phyloP scores from a whole-genome alignment of 1,140 invertebrate species.

The Drosophila arizonae region DNA sequence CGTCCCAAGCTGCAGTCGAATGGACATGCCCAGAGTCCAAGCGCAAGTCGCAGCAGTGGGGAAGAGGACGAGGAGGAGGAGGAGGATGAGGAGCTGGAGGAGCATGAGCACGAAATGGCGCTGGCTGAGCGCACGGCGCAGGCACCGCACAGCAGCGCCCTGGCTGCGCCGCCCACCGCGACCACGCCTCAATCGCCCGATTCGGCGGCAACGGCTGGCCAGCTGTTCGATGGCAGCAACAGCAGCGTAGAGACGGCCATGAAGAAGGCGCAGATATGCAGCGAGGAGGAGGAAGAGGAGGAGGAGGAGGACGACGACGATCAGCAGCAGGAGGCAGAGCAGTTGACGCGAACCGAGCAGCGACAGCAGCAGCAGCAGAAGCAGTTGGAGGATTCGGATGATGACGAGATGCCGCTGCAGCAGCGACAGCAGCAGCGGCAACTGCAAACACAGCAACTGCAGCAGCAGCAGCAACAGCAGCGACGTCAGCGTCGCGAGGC shows the following conservation, averaged over 20 bases:
- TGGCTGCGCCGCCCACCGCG: slow-evolving; percentile 71
- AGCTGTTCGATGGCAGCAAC: slow-evolving; percentile 78
- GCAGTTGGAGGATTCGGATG: slow-evolving; percentile 42
- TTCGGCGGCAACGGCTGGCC: slow-evolving; percentile 75
- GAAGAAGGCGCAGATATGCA: slow-evolving; percentile 76
- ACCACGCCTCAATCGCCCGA: slow-evolving; percentile 73
- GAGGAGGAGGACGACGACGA: slow-evolving; percentile 28
- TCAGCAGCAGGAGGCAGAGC: slow-evolving; percentile 4
- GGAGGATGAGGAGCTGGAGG: slow-evolving; percentile 23
- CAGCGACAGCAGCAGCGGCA: slow-evolving; percentile 56
- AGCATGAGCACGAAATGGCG: slow-evolving; percentile 4
- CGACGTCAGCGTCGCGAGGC: slow-evolving; percentile 3
- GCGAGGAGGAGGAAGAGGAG: slow-evolving; percentile 41
- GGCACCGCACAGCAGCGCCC: slow-evolving; percentile 68
- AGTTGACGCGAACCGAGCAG: background rate
- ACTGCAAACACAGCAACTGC: slow-evolving; percentile 38
- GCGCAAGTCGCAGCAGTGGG: slow-evolving; percentile 10
- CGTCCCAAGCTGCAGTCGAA: slow-evolving; percentile 46
- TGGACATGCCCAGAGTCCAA: slow-evolving; percentile 48
- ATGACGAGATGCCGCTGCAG: slow-evolving; percentile 62
- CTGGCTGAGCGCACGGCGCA: slow-evolving; percentile 39
- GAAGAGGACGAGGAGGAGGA: slow-evolving; percentile 14
- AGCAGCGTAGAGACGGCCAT: slow-evolving; percentile 75
- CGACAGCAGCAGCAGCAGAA: background rate
- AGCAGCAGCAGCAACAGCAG: slow-evolving; percentile 35